phyloP scores from a whole-genome alignment of 2,797 vertebrate genomes.

The Enteromius afrohamiltoni region DNA sequence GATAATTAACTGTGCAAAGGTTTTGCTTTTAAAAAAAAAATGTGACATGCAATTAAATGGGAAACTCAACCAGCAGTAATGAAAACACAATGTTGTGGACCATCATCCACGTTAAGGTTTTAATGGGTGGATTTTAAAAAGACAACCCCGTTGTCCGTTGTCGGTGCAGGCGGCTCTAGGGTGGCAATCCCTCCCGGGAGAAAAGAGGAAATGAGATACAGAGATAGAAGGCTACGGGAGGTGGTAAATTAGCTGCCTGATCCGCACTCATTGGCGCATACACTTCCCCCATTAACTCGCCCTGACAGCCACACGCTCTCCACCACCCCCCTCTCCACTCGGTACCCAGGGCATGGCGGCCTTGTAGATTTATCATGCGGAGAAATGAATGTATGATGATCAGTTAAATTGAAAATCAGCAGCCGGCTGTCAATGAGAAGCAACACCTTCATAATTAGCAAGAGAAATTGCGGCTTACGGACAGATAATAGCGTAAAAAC shows the following conservation, averaged over 20 bases:
- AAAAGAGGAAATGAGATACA: constrained; percentile 92
- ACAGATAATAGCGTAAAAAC: constrained; percentile 94
- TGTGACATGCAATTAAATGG: constrained; percentile 81
- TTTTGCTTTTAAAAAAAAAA: constrained; percentile 94
- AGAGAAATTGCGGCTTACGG: constrained; percentile 99
- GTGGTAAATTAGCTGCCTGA: constrained; percentile 99
- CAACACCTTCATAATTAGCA: constrained; percentile 99
- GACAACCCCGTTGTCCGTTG: constrained; percentile 45
- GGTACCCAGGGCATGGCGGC: constrained; percentile 95
- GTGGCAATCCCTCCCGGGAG: constrained; percentile 85
- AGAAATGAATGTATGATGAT: constrained; percentile 99
- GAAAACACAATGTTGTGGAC: constrained; percentile 68
- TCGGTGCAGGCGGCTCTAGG: constrained; percentile 39
- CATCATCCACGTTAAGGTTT: constrained; percentile 2
- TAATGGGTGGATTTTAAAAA: constrained; percentile 5
- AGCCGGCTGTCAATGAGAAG: constrained; percentile 96
- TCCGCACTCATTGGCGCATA: constrained; percentile 98
- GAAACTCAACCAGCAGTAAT: constrained; percentile 94
- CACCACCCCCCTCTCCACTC: constrained; percentile 79
- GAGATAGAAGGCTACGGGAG: constrained; percentile 91
- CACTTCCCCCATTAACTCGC: constrained; percentile 92
- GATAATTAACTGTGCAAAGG: constrained; percentile 95
- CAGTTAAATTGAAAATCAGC: constrained; percentile 99
- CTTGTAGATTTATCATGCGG: constrained; percentile 99
- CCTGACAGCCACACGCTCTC: constrained; percentile 65